Evolutionary conservation across 2,113 vertebrate genomes (phyloP).

Genomic region (Varanus salvator): DNA sequence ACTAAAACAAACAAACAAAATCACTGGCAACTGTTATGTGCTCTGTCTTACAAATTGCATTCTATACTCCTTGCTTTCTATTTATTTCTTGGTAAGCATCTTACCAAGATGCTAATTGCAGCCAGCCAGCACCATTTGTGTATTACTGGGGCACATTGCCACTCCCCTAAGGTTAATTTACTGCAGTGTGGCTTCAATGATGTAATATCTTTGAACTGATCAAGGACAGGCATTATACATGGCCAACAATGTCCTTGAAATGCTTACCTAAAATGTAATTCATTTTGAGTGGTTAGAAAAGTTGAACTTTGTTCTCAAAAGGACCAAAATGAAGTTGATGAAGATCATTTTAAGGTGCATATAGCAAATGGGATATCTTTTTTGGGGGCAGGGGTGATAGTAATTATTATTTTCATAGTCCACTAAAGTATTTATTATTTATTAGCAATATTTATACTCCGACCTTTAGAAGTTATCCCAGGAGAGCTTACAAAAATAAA

Average conservation of each 20-base stretch:
- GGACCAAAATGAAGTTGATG: background rate
- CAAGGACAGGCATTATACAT: background rate
- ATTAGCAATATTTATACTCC: no score
- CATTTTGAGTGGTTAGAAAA: background rate
- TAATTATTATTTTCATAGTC: no score
- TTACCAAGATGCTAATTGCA: background rate
- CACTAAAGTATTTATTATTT: no score
- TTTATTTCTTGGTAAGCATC: no score
- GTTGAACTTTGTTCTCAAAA: background rate
- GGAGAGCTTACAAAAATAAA: no score
- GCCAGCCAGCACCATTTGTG: background rate
- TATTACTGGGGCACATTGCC: background rate
- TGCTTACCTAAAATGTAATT: background rate
- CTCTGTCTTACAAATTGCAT: background rate
- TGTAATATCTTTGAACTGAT: background rate
- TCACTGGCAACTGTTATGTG: background rate
- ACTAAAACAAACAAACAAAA: background rate
- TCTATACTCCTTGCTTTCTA: background rate
- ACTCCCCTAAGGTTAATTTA: background rate
- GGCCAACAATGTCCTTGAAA: background rate
- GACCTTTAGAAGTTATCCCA: no score
- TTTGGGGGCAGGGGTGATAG: no score
- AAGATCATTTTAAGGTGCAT: background rate
- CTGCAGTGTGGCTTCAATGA: background rate
- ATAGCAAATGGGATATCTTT: background rate